phyloP scores from a whole-genome alignment of 2,113 vertebrate species.

The Phyllostomus hastatus region DNA sequence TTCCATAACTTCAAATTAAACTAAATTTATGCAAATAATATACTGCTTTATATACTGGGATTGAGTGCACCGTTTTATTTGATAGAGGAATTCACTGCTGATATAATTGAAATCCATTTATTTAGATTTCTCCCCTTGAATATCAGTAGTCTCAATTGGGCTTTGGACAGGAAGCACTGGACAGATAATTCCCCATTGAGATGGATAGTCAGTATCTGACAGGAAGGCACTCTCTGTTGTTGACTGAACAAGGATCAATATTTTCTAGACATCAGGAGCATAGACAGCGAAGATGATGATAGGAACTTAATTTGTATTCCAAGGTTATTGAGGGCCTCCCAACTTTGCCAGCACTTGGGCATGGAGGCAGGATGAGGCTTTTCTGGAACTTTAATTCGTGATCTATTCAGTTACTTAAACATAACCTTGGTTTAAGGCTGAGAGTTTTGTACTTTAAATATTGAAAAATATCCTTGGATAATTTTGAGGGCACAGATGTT shows the following conservation, averaged over 20 bases:
- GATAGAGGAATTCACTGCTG: not conserved
- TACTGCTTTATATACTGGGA: not conserved
- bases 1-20: conserved; percentile 18
- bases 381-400: not conserved
- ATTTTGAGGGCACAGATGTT: not conserved
- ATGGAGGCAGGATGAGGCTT: not conserved
- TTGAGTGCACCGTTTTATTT: conserved; percentile 30
- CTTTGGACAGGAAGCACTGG: not conserved
- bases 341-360: not conserved
- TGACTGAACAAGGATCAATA: conserved; percentile 41
- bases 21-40: conserved; percentile 5
- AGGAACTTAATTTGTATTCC: not conserved
- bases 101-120: not conserved
- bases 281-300: not conserved
- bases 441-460: not conserved
- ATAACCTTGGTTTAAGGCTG: not conserved
- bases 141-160: not conserved
- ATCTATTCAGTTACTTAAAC: not conserved
- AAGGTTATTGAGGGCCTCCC: not conserved
- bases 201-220: not conserved
- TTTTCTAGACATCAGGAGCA: not conserved
- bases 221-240: not conserved
- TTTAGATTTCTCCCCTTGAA: conserved; percentile 4
- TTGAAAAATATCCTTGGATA: not conserved
- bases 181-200: conserved; percentile 35